phyloP scores from a whole-genome alignment of 1,140 invertebrate genomes.

The Asbolus verrucosus region DNA sequence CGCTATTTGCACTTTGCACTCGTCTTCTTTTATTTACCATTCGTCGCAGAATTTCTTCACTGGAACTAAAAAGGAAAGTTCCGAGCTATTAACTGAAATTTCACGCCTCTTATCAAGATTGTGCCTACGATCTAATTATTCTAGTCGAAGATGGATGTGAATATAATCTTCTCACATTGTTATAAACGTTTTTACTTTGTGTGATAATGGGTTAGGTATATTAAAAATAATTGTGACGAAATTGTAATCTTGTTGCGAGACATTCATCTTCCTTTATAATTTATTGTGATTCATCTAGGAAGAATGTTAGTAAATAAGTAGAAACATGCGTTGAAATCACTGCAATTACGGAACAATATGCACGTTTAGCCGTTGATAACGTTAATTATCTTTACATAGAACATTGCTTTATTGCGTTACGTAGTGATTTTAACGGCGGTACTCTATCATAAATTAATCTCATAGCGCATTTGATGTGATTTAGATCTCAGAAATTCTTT shows the following conservation, averaged over 20 bases:
- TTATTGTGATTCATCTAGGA: slow-evolving; percentile 12
- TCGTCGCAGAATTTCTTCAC: slow-evolving; percentile 23
- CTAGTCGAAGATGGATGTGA: no score
- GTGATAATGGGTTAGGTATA: slow-evolving; percentile 1
- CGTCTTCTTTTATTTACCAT: slow-evolving; percentile 4
- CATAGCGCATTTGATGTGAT: no score
- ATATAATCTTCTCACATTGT: no score
- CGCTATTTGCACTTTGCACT: slow-evolving; percentile 40
- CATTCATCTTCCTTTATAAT: slow-evolving; percentile 8
- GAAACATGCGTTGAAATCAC: slow-evolving; percentile 18
- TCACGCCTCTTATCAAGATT: no score
- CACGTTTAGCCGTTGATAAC: slow-evolving; percentile 21
- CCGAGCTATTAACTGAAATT: no score
- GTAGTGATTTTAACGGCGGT: no score
- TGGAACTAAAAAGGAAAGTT: no score
- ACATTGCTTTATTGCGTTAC: slow-evolving; percentile 16
- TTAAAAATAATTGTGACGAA: slow-evolving; percentile 15
- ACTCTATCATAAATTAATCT: no score
- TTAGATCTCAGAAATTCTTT: no score
- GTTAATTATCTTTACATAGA: slow-evolving; percentile 26
- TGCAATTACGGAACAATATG: slow-evolving; percentile 32
- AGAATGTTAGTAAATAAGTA: slow-evolving; percentile 22
- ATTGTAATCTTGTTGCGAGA: background rate
- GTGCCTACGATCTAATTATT: background rate
- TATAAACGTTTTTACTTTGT: background rate